Conservation (phyloP, 2,888 invertebrate genomes). For the Anthophora plumipes region DNA sequence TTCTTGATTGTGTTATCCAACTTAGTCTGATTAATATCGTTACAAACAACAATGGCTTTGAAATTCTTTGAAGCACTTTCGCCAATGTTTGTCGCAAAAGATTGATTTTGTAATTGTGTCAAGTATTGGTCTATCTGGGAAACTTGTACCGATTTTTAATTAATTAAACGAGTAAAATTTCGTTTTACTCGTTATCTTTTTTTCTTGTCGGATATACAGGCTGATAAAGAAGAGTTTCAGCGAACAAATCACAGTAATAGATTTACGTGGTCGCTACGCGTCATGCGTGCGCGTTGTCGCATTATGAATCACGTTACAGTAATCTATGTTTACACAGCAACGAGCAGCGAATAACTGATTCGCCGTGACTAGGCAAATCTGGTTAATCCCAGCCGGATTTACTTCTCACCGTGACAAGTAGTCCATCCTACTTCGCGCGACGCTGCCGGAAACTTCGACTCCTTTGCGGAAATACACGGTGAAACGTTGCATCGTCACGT, state of each 20-base stretch:
- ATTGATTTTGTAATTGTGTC: too few relatives aligned
- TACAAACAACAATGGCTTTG: too few relatives aligned
- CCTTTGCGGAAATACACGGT: background rate
- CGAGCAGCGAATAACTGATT: conserved; percentile 17
- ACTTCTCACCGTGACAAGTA: conserved; percentile 2
- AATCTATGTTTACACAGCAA: conserved; percentile 41
- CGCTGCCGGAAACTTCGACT: background rate
- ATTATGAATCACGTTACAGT: conserved; percentile 10
- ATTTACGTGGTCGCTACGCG: background rate
- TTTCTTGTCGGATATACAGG: background rate
- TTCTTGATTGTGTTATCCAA: too few relatives aligned
- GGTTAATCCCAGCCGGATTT: conserved; percentile 4
- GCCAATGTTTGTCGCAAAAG: too few relatives aligned
- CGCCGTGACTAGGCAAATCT: conserved; percentile 2
- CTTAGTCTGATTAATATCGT: too few relatives aligned
- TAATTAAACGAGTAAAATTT: too few relatives aligned
- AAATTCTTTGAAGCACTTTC: too few relatives aligned
- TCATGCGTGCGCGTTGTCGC: background rate
- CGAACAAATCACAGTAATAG: background rate
- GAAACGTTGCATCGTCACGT: background rate
- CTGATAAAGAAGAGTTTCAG: background rate
- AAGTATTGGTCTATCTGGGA: too few relatives aligned
- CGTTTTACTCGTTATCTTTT: too few relatives aligned
- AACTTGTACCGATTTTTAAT: too few relatives aligned
- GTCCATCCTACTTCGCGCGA: background rate